These are phyloP conservation scores for Phrynosoma blainvillii DNA, from an alignment of 2,113 vertebrate species.

Conservation along the genomic window DNA sequence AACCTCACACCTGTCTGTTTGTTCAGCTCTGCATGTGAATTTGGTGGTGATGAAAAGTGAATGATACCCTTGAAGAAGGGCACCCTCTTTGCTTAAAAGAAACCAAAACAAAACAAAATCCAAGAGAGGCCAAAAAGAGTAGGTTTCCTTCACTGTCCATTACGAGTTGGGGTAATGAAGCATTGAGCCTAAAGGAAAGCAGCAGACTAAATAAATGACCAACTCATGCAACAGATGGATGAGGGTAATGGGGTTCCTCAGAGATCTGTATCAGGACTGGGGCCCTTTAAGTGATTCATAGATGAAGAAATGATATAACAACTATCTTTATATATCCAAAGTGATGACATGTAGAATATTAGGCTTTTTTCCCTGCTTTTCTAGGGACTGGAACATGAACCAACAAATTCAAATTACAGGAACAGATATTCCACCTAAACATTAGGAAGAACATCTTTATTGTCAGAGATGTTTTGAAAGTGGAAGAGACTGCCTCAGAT, in stretches of 20 bases:
- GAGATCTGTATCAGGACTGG: background rate
- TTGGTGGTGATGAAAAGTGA: slow-evolving; percentile 5
- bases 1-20: slow-evolving; percentile 24
- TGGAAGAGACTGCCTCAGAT: too few species aligned
- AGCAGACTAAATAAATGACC: background rate
- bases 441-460: too few species aligned
- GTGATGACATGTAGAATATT: too few species aligned
- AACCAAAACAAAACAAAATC: background rate
- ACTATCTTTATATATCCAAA: too few species aligned
- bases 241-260: too few species aligned
- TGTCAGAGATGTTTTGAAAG: too few species aligned
- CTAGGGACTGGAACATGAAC: too few species aligned
- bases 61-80: background rate
- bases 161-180: background rate
- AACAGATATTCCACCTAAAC: too few species aligned
- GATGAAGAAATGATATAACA: too few species aligned
- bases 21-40: background rate
- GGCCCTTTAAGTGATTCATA: too few species aligned
- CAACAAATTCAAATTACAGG: too few species aligned
- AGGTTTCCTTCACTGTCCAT: background rate
- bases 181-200: background rate
- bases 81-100: background rate
- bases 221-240: background rate
- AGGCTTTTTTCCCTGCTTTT: too few species aligned
- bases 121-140: background rate